Evolutionary conservation across 2,888 invertebrate species (phyloP).

Genomic region (Drosophila neotestacea): DNA sequence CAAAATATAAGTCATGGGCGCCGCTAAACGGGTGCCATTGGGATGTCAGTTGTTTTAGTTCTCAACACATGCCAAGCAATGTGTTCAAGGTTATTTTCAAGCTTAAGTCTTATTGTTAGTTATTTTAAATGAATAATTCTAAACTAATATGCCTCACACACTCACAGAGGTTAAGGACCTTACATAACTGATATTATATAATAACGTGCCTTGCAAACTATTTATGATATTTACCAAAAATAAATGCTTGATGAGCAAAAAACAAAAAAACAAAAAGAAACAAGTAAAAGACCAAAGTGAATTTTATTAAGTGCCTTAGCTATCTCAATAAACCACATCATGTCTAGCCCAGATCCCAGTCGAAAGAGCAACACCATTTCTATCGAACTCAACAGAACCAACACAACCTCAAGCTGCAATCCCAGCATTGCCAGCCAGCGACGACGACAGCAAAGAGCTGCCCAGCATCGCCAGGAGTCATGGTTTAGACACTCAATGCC

Average conservation of each 20-base stretch:
- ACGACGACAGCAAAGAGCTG: conserved; percentile 68
- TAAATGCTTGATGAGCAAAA: conserved; percentile 1
- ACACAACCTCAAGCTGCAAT: conserved; percentile 42
- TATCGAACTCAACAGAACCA: conserved; percentile 48
- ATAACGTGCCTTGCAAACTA: conserved; percentile 15
- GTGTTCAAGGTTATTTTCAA: conserved; percentile 56
- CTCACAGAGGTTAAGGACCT: conserved; percentile 42
- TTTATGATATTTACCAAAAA: conserved; percentile 19
- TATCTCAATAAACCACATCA: conserved; percentile 26
- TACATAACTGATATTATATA: conserved; percentile 38
- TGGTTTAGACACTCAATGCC: conserved; percentile 84
- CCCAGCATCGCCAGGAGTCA: conserved; percentile 78
- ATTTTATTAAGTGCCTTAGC: conserved; percentile 27
- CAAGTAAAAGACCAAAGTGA: conserved; percentile 10
- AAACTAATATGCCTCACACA: conserved; percentile 16
- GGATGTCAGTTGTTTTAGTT: conserved; percentile 71
- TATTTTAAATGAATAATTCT: conserved; percentile 9
- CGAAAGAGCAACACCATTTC: conserved; percentile 22
- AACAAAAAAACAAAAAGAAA: background rate
- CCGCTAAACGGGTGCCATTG: conserved; percentile 13
- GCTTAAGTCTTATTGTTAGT: background rate
- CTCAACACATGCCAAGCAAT: conserved; percentile 59
- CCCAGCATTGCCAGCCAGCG: conserved; percentile 56
- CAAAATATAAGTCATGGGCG: conserved; percentile 25
- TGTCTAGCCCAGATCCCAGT: conserved; percentile 63